These are phyloP conservation scores for Orchesella cincta DNA, from an alignment of 1,140 invertebrate genomes.

Conservation along the genomic window DNA sequence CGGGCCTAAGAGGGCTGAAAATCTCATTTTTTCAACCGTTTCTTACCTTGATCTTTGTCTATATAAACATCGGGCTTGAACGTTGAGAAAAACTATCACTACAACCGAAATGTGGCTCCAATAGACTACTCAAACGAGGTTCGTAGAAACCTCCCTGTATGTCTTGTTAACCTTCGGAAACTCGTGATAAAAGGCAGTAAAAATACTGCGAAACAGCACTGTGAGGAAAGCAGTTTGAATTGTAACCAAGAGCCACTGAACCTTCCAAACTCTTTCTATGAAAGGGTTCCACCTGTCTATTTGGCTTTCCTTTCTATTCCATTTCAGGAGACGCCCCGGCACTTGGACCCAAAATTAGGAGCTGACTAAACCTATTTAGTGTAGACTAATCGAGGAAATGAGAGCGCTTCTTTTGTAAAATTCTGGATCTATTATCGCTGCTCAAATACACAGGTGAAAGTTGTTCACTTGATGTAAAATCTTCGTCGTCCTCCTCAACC, in stretches of 20 bases:
- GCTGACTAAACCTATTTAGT: neutral
- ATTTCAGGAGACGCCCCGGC: slow-evolving; percentile 19
- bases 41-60: slow-evolving; percentile 21
- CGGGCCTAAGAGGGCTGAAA: too few relatives aligned
- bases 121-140: slow-evolving; percentile 14
- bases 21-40: too few relatives aligned
- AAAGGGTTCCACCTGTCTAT: neutral
- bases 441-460: too few relatives aligned
- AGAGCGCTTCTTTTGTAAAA: neutral
- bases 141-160: slow-evolving; percentile 23
- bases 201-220: slow-evolving; percentile 13
- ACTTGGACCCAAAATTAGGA: neutral
- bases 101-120: slow-evolving; percentile 30
- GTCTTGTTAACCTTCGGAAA: neutral
- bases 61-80: slow-evolving; percentile 17
- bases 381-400: neutral
- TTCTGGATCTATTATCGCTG: neutral
- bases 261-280: neutral
- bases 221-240: slow-evolving; percentile 4
- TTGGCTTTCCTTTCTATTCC: neutral
- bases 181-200: neutral
- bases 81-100: slow-evolving; percentile 28
- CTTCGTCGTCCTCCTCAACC: neutral
- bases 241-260: neutral
- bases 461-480: too few relatives aligned